Percentiles rank a stretch among this genome's conserved stretches.
Conservation (phyloP, 2,797 vertebrate species). For the Fringilla coelebs region DNA sequence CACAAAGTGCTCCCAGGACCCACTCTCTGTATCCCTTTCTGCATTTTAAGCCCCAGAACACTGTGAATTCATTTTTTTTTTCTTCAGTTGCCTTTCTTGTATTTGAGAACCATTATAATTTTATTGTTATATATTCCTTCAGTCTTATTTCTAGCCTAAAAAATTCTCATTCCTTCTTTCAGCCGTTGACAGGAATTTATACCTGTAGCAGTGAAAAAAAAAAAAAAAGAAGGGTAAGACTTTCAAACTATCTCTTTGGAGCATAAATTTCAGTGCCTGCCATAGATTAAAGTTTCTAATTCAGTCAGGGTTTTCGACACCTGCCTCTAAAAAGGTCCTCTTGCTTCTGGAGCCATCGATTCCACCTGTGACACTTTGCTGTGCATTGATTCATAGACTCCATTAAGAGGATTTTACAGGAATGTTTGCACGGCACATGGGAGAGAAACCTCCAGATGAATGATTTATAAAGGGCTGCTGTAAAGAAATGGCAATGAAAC, state of each 20-base stretch:
- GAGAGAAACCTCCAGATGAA: background rate
- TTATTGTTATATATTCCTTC: background rate
- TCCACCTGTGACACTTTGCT: background rate
- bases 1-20: background rate
- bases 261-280: background rate
- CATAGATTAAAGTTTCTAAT: slow-evolving; percentile 24
- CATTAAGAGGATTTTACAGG: slow-evolving; percentile 32
- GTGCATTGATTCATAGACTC: slow-evolving; percentile 22
- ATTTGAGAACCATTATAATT: background rate
- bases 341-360: background rate
- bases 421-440: background rate
- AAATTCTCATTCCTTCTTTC: background rate
- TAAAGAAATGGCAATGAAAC: background rate
- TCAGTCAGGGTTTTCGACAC: slow-evolving; percentile 5
- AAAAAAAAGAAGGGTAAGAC: background rate
- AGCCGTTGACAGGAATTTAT: background rate
- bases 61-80: background rate
- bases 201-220: background rate
- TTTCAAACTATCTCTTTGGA: background rate
- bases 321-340: slow-evolving; percentile 5
- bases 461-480: background rate
- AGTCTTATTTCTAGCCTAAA: background rate
- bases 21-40: background rate
- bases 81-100: background rate
- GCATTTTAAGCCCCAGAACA: background rate